Percentiles rank a stretch among this genome's conserved stretches.
These are phyloP conservation scores for Athalia circularis DNA, from an alignment of 2,888 invertebrate species.

Conservation along the genomic window DNA sequence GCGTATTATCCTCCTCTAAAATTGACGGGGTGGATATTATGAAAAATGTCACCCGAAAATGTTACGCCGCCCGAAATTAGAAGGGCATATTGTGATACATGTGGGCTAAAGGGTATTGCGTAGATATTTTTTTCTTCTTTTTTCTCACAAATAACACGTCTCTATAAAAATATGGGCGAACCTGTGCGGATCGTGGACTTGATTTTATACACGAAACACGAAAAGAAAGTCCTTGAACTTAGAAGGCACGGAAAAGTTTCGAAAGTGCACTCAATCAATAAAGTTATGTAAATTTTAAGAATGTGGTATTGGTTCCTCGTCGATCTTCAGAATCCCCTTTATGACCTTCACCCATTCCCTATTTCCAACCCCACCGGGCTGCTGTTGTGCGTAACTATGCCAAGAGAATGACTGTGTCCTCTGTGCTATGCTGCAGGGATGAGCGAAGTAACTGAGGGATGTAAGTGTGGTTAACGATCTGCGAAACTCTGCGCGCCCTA, in stretches of 20 bases:
- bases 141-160: too few relatives aligned
- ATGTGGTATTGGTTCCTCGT: constrained; percentile 22
- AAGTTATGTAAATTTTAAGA: neutral
- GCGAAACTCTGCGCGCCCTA: neutral
- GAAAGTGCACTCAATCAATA: neutral
- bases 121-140: too few relatives aligned
- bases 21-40: too few relatives aligned
- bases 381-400: constrained; percentile 7
- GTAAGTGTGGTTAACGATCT: neutral
- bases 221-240: neutral
- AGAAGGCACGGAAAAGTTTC: neutral
- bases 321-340: neutral
- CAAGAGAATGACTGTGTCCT: neutral
- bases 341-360: neutral
- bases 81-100: too few relatives aligned
- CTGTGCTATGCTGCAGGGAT: too few relatives aligned
- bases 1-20: too few relatives aligned
- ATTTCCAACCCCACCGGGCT: neutral
- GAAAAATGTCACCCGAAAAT: too few relatives aligned
- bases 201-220: neutral
- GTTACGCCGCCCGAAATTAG: too few relatives aligned
- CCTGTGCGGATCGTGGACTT: neutral
- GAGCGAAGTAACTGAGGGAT: too few relatives aligned
- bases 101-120: too few relatives aligned
- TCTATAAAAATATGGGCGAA: neutral